Percentiles rank a stretch among this genome's conserved stretches.
phyloP scores from a whole-genome alignment of 2,113 vertebrate species.

The Rafetus swinhoei region DNA sequence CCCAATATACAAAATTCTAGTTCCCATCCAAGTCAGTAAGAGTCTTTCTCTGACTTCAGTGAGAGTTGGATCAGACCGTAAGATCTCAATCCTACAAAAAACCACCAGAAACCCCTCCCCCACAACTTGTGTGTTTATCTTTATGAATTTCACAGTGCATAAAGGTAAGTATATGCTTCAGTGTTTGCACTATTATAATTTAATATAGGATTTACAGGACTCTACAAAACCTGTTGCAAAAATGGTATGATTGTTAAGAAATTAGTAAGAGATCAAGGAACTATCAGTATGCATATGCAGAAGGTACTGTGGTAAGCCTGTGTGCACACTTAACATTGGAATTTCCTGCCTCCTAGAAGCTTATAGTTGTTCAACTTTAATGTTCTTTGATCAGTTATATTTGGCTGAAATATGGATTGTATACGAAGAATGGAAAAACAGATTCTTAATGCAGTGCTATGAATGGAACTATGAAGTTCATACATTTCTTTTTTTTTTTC shows the following conservation, averaged over 20 bases:
- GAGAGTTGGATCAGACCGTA: neutral
- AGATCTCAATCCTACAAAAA: neutral
- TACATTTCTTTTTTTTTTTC: neutral
- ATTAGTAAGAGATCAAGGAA: neutral
- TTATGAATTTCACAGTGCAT: neutral
- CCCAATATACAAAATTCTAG: neutral
- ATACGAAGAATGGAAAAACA: slow-evolving; percentile 31
- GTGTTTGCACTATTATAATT: neutral
- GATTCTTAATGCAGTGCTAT: neutral
- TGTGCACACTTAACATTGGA: neutral
- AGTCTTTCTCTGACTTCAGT: neutral
- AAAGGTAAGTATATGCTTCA: neutral
- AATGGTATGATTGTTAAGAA: neutral
- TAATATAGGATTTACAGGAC: neutral
- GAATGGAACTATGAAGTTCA: slow-evolving; percentile 20
- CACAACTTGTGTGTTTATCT: neutral
- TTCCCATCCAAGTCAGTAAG: neutral
- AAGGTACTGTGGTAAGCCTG: neutral
- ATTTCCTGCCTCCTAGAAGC: neutral
- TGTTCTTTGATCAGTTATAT: slow-evolving; percentile 39
- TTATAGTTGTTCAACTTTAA: slow-evolving; percentile 28
- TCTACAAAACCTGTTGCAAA: neutral
- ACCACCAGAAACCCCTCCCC: neutral
- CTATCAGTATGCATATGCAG: neutral
- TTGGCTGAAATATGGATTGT: neutral